A percentile compares a stretch with the other conserved stretches of the same genome.
Evolutionary conservation across 2,113 vertebrate species (phyloP).

Genomic region (Rissa tridactyla): DNA sequence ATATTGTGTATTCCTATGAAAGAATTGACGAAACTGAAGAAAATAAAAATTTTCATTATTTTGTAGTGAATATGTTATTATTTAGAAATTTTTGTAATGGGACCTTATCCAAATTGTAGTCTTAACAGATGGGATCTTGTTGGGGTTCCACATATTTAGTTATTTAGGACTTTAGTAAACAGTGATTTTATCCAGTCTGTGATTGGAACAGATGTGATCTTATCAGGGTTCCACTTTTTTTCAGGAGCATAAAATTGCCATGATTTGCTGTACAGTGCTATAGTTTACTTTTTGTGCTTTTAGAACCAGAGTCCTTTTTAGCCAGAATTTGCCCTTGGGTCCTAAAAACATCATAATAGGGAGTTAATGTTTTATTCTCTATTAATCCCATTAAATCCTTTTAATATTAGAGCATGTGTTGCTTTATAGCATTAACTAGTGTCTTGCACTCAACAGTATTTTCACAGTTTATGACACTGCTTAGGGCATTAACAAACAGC

Average conservation of each 20-base stretch:
- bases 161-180: slow-evolving; percentile 88
- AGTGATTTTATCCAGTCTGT: slow-evolving; percentile 86
- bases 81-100: slow-evolving; percentile 77
- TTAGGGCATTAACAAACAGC: slow-evolving; percentile 91
- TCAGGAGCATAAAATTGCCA: slow-evolving; percentile 82
- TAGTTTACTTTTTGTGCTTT: slow-evolving; percentile 82
- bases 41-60: slow-evolving; percentile 23
- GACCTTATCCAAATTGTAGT: slow-evolving; percentile 76
- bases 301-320: slow-evolving; percentile 80
- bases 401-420: slow-evolving; percentile 90
- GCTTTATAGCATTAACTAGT: slow-evolving; percentile 89
- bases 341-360: slow-evolving; percentile 84
- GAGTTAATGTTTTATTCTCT: slow-evolving; percentile 88
- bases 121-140: slow-evolving; percentile 85
- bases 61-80: slow-evolving; percentile 65
- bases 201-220: slow-evolving; percentile 89
- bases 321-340: slow-evolving; percentile 85
- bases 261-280: slow-evolving; percentile 86
- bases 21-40: slow-evolving; percentile 7
- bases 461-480: slow-evolving; percentile 89
- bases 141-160: slow-evolving; percentile 87
- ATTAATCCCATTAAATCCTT: slow-evolving; percentile 89
- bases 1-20: background rate
- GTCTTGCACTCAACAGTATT: slow-evolving; percentile 88
- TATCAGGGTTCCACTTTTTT: slow-evolving; percentile 87